These are phyloP conservation scores for Adelphocoris suturalis DNA, from an alignment of 2,888 invertebrate genomes.

Conservation along the genomic window DNA sequence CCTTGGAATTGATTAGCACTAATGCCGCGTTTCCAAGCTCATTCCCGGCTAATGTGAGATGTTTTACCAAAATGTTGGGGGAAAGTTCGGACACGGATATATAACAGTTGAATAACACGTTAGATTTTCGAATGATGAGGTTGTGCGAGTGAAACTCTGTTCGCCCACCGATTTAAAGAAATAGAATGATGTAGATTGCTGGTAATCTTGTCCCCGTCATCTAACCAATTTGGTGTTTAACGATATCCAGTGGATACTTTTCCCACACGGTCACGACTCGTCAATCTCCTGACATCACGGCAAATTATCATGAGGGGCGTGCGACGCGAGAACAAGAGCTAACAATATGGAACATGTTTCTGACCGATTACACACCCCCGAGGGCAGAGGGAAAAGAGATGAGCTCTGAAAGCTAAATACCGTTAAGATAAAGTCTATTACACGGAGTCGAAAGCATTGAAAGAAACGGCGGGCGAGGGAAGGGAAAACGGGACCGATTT, in stretches of 20 bases:
- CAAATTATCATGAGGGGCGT: constrained; percentile 58
- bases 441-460: constrained; percentile 43
- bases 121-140: too few species aligned
- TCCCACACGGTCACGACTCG: background rate
- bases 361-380: constrained; percentile 58
- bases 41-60: too few species aligned
- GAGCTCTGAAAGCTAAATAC: constrained; percentile 54
- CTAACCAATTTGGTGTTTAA: too few species aligned
- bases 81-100: too few species aligned
- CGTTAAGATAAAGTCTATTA: constrained; percentile 70
- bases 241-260: background rate
- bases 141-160: too few species aligned
- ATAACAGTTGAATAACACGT: too few species aligned
- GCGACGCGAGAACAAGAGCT: constrained; percentile 43
- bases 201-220: too few species aligned
- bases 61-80: too few species aligned
- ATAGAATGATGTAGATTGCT: too few species aligned
- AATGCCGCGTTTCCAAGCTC: too few species aligned
- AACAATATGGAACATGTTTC: constrained; percentile 66
- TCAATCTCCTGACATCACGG: background rate
- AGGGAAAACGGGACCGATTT: constrained; percentile 52
- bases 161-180: too few species aligned
- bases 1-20: too few species aligned
- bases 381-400: background rate
- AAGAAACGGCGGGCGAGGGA: constrained; percentile 38